Percentiles rank a stretch among this genome's conserved stretches.
phyloP scores from a whole-genome alignment of 1,140 invertebrate species.

The Brachionus rubens region DNA sequence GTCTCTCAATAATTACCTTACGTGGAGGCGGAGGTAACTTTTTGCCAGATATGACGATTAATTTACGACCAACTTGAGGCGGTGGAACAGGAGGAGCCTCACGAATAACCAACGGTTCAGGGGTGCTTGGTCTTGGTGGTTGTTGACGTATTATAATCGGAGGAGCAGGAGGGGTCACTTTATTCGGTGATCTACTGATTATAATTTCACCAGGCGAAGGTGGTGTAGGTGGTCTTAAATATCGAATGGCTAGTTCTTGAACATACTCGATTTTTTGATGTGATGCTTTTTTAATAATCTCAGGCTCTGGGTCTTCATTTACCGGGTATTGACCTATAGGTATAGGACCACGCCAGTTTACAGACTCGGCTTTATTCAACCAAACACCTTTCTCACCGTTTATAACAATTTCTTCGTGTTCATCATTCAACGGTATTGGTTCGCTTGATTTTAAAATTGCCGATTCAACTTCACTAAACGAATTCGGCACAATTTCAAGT shows the following conservation, averaged over 20 bases:
- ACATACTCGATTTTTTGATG: neutral
- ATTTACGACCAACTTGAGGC: neutral
- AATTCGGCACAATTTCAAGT: no score
- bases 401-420: neutral
- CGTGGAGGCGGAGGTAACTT: slow-evolving; percentile 26
- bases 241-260: slow-evolving; percentile 43
- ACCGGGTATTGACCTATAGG: slow-evolving; percentile 1
- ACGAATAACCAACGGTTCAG: slow-evolving; percentile 34
- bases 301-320: slow-evolving; percentile 20
- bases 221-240: slow-evolving; percentile 39
- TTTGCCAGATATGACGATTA: slow-evolving; percentile 2
- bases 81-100: slow-evolving; percentile 33
- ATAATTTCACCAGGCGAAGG: slow-evolving; percentile 41
- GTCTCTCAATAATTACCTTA: slow-evolving; percentile 42
- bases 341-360: neutral
- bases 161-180: slow-evolving; percentile 33
- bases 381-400: slow-evolving; percentile 4
- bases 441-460: neutral
- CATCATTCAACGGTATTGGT: slow-evolving; percentile 2
- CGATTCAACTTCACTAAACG: neutral
- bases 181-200: neutral
- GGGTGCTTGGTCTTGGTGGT: slow-evolving; percentile 17
- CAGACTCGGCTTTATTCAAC: neutral
- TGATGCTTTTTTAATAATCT: slow-evolving; percentile 20
- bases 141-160: slow-evolving; percentile 44